Base-by-base conservation (phyloP, 2,888 invertebrate species). In the Leptinotarsa haldemani region DNA sequence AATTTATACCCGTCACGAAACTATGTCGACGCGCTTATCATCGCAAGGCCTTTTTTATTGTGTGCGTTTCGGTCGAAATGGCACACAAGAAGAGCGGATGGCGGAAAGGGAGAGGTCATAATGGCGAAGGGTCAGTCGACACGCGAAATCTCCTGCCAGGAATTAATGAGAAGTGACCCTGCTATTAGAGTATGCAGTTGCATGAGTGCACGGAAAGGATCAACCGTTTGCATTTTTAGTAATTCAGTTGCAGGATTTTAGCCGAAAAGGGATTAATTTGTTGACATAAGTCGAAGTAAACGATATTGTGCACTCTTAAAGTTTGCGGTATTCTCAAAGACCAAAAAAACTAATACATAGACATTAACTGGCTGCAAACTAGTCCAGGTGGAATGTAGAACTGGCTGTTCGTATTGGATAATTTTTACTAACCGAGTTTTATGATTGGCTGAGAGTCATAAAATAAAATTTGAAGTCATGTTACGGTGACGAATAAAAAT, bases 1-100 rank as follows among this genome's bases (percentile, higher is more conserved):
- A 75, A 73, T 71, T 75, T 75, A 73, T 71, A 75, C 69, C 70
- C 70, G 70, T 70, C 75, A 75, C 75, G 73, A 68, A 70, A 69
- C 30, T 70, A 65, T 64, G 74, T 74, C 68, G 74, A 70, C 68
- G 61, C 65, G 65, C 46, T 70, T 74, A 74, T 69, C 65, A 40
- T 69, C 71, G 48, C 69, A 71, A 74, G 71, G 69, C 65, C 68
- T 65, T 74, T 74, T 71, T 48, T 61, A 61, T 61, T 61, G 61
- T 61, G 61, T 61, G 52, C 66, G 52, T 52, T 48, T 50, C 47
- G 48, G 52, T 66, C 66, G 66, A 15, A 66, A 66, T 25, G 66
- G 30, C 66, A 13, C 53, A 46, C n/a, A 40, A 67, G 20, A 52
- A 53, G 16, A 40, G 53, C 25, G 20, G 30, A 25, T 20, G 47